Conservation (phyloP, 1,140 invertebrate species). For the Microplitis mediator region DNA sequence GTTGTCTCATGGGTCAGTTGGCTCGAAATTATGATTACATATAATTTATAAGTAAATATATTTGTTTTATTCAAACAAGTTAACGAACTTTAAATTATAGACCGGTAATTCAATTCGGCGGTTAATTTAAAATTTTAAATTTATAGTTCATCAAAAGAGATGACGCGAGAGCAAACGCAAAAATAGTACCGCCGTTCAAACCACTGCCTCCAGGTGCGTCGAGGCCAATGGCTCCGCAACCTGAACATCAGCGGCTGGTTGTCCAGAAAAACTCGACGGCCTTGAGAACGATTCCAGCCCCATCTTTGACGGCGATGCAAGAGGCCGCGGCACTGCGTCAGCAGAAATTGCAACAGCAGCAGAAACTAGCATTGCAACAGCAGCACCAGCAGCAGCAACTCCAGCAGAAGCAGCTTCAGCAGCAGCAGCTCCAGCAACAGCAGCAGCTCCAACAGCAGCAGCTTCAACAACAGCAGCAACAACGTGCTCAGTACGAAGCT, state of each 20-base stretch:
- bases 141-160: slow-evolving; percentile 37
- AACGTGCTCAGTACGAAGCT: slow-evolving; percentile 41
- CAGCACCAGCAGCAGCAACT: slow-evolving; percentile 37
- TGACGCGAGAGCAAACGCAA: slow-evolving; percentile 30
- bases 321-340: slow-evolving; percentile 44
- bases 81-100: no score
- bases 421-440: slow-evolving; percentile 48
- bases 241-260: slow-evolving; percentile 58
- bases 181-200: slow-evolving; percentile 72
- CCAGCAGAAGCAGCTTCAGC: slow-evolving; percentile 23
- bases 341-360: slow-evolving; percentile 42
- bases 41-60: not conserved
- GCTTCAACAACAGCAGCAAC: slow-evolving; percentile 49
- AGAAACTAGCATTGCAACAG: slow-evolving; percentile 39
- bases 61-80: no score
- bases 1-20: not conserved
- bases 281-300: slow-evolving; percentile 48
- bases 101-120: no score
- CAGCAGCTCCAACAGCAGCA: slow-evolving; percentile 43
- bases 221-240: slow-evolving; percentile 59
- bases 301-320: slow-evolving; percentile 49
- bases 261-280: slow-evolving; percentile 51
- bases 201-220: slow-evolving; percentile 71
- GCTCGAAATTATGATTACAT: not conserved
- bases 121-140: not conserved